Conservation (phyloP, 2,888 invertebrate species). For the Gari tellinella region DNA sequence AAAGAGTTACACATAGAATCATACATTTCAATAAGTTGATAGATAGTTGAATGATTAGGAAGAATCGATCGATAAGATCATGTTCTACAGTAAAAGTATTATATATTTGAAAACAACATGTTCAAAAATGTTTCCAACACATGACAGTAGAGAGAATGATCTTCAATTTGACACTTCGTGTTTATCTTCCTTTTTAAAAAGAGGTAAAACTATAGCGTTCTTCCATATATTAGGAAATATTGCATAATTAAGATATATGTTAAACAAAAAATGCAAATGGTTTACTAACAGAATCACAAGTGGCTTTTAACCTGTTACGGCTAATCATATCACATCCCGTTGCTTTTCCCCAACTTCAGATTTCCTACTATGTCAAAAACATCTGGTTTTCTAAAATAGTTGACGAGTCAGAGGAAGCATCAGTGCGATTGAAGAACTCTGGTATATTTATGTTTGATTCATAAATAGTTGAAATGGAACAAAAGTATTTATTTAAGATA, state of each 20-base stretch:
- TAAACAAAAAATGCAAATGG: not conserved
- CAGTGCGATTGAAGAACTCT: too few relatives aligned
- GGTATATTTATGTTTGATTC: too few relatives aligned
- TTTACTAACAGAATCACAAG: constrained; percentile 1
- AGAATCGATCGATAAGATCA: not conserved
- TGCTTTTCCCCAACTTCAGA: not conserved
- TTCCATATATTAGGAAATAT: not conserved
- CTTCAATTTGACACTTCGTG: not conserved
- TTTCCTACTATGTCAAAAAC: too few relatives aligned
- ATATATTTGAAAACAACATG: not conserved
- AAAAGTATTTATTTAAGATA: too few relatives aligned
- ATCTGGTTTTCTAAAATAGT: too few relatives aligned
- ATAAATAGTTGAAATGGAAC: too few relatives aligned
- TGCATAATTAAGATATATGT: not conserved
- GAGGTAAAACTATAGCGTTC: not conserved
- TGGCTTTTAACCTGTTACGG: not conserved
- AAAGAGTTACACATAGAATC: not conserved
- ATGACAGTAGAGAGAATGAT: not conserved
- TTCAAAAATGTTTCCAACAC: constrained; percentile 1
- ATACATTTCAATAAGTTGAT: not conserved
- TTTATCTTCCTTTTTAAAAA: constrained; percentile 4
- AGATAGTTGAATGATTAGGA: not conserved
- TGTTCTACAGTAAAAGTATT: not conserved
- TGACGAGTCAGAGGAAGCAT: too few relatives aligned
- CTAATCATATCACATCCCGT: not conserved